Percentiles rank a stretch among this genome's conserved stretches.
Conservation (phyloP, 2,797 vertebrate species). For the Poeciliopsis presidionis region DNA sequence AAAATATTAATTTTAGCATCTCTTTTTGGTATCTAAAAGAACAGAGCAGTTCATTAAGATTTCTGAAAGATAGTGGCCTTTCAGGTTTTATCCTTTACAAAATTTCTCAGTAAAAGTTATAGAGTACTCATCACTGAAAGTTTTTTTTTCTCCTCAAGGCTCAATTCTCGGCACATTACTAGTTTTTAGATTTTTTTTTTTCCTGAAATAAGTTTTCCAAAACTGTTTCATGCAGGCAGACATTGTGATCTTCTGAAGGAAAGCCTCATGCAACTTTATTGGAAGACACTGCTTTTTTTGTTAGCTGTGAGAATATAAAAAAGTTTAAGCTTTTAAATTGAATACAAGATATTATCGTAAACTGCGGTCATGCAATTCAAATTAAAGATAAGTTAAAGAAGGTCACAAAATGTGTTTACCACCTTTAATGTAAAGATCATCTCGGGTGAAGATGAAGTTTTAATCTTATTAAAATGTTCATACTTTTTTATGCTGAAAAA, state of each 20-base stretch:
- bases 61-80: not conserved
- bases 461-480: not conserved
- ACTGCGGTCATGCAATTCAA: constrained; percentile 20
- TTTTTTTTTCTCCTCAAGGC: not conserved
- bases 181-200: not conserved
- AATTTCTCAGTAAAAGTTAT: not conserved
- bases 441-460: not conserved
- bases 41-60: not conserved
- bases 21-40: not conserved
- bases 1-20: not conserved
- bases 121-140: not conserved
- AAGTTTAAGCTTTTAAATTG: not conserved
- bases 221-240: not conserved
- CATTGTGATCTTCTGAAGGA: not conserved
- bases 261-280: not conserved
- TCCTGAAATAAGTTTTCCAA: not conserved
- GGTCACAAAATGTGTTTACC: not conserved
- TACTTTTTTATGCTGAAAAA: not conserved
- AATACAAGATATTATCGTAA: constrained; percentile 26
- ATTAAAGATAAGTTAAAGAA: not conserved
- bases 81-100: not conserved
- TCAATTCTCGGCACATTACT: not conserved
- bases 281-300: not conserved
- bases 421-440: not conserved
- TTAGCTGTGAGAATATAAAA: not conserved